Evolutionary conservation across 2,797 vertebrate genomes (phyloP), one percentile per base, ranked within the genome.

Genomic region (Centropyge bicolor): DNA sequence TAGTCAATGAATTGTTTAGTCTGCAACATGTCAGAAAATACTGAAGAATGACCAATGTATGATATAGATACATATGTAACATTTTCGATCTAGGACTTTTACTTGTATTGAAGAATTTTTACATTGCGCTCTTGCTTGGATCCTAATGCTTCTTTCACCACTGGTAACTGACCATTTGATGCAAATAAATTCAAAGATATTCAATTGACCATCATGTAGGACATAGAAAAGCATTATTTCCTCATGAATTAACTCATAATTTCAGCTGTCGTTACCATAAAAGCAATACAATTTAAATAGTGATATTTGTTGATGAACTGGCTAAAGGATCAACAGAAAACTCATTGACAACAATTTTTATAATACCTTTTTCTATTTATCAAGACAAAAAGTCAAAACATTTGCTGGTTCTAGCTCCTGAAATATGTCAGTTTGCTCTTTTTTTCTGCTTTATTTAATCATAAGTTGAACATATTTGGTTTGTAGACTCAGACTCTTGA

Each of bases 391-490:
- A n/a, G 9, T 14, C 22, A 22, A n/a, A 66, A 57, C 43, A 27
- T n/a, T 49, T 35, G 27, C 46, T 10, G 6, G 22, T 22, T 48
- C 5, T 3, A 8, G 24, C 52, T n/a, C 60, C 9, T 55, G 45
- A 31, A n/a, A 73, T 6, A 8, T 16, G 20, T 41, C 35, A 8
- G 35, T 24, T 1, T 56, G 14, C 14, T 72, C 27, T 63, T 14
- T 4, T 13, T 45, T 31, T 52, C 11, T 14, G 17, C 41, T 56
- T 63, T 14, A n/a, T 55, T 59, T 59, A 52, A 51, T 48, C 35
- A n/a, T 31, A 56, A 70, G 56, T 35, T 43, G 13, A 63, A 77
- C 19, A 27, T 56, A n/a, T 69, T 72, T 20, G 36, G 24, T 48
- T 54, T 48, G n/a, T 49, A 46, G 27, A 22, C 72, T 40, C 2